Base-by-base conservation (phyloP, 2,888 invertebrate species). In the Sesia bembeciformis region DNA sequence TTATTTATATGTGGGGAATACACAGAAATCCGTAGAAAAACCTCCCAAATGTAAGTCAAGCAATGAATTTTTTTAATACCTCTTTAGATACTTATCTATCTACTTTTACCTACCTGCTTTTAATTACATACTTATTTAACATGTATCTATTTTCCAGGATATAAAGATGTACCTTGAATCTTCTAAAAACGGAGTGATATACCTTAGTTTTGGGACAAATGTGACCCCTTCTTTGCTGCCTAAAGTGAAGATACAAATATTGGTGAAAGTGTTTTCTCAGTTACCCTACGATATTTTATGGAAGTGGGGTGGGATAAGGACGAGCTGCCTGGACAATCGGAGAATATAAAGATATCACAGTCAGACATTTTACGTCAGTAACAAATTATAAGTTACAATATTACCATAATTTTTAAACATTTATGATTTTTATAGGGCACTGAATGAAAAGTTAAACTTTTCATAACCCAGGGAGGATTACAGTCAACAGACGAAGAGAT, bases 1-100 rank as follows among this genome's bases (percentile, higher is more conserved):
- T 83, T 5, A 58, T 88, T 4, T 76, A 74, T 53, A 71, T 84
- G 54, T 83, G 85, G 40, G 85, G 84, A n/a, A 65, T 81, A 52
- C 84, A 84, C 55, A 66, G 76, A 43, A 65, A 65, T 23, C 65
- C 69, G 4, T 53, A 65, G 4, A 69, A 77, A 52, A 63, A 73
- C 4, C 60, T 89, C 52, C 81, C 83, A 4, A 58, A 75, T 69
- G 86, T 84, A 68, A 39, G 40, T 53, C 23, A 23, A 2, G 23
- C 23, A 23, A 23, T 23, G 23, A 23, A 23, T 23, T 23, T 2
- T 23, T 23, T 23, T 23, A 23, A 23, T 2, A 23, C 23, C 23
- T 23, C 23, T 23, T 2, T 23, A 23, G 23, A 23, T 23, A 23
- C 23, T 1, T 23, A 23, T 23, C 23, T 23, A 23, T 23, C 2